Conservation (phyloP, 2,113 vertebrate species). For the Corvus moneduloides region DNA sequence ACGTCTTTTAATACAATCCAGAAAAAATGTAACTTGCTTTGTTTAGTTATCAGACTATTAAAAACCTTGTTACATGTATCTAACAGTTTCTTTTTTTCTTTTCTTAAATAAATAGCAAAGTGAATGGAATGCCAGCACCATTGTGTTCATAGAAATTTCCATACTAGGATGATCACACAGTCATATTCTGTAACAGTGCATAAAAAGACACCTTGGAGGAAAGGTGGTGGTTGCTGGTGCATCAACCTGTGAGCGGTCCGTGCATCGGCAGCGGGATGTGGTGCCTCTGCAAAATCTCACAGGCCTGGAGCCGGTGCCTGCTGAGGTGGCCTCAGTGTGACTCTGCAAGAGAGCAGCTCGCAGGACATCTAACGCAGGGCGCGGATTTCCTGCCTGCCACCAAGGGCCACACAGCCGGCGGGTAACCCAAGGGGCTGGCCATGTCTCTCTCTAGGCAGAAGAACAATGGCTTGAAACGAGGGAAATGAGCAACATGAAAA, state of each 20-base stretch:
- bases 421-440: not conserved
- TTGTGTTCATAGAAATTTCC: not conserved
- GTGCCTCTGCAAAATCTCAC: not conserved
- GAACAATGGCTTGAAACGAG: not conserved
- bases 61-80: conserved; percentile 17
- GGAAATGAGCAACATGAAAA: not conserved
- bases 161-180: not conserved
- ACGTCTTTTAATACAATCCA: not conserved
- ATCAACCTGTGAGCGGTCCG: not conserved
- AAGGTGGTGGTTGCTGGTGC: not conserved
- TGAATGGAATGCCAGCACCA: not conserved
- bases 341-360: not conserved
- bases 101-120: conserved; percentile 52
- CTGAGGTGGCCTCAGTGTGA: not conserved
- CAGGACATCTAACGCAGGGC: not conserved
- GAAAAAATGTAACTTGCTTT: not conserved
- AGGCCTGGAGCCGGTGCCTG: not conserved
- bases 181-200: conserved; percentile 23
- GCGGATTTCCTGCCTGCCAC: not conserved
- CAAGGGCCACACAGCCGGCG: rapidly evolving
- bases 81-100: not conserved
- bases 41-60: conserved; percentile 19
- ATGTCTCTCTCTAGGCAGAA: not conserved
- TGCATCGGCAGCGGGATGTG: not conserved
- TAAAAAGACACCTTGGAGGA: conserved; percentile 21